Evolutionary conservation across 30 jellyfish, hydroid and myxozoan genomes (phyloP).

Genomic region (Cassiopea andromeda): DNA sequence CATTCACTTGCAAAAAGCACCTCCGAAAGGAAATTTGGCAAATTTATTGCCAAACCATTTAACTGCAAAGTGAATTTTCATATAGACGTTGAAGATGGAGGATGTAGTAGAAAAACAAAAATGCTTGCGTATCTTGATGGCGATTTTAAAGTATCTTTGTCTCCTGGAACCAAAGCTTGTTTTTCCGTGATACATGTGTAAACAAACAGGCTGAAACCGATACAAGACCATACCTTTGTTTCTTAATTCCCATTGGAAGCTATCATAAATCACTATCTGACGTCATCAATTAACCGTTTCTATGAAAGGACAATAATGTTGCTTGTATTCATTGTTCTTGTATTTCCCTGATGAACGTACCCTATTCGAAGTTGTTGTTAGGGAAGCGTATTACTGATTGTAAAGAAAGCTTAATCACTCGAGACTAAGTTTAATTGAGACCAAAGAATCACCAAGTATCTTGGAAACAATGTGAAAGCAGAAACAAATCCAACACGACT

Average conservation of each 20-base stretch:
- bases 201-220: neutral
- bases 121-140: too few species aligned
- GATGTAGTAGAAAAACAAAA: too few species aligned
- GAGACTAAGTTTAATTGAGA: neutral
- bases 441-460: neutral
- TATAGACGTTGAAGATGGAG: too few species aligned
- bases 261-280: neutral
- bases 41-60: too few species aligned
- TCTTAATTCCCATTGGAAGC: neutral
- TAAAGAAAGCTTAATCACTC: neutral
- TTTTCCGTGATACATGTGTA: too few species aligned
- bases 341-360: neutral
- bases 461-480: neutral
- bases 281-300: neutral
- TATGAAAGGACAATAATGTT: neutral
- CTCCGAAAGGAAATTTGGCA: too few species aligned
- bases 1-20: too few species aligned
- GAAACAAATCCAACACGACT: neutral
- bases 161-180: too few species aligned
- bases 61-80: too few species aligned
- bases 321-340: neutral
- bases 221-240: neutral
- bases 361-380: slow-evolving; percentile 1
- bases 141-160: too few species aligned
- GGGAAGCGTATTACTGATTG: neutral